These are phyloP conservation scores for Osmerus eperlanus DNA, from an alignment of 2,113 vertebrate genomes.

Conservation along the genomic window DNA sequence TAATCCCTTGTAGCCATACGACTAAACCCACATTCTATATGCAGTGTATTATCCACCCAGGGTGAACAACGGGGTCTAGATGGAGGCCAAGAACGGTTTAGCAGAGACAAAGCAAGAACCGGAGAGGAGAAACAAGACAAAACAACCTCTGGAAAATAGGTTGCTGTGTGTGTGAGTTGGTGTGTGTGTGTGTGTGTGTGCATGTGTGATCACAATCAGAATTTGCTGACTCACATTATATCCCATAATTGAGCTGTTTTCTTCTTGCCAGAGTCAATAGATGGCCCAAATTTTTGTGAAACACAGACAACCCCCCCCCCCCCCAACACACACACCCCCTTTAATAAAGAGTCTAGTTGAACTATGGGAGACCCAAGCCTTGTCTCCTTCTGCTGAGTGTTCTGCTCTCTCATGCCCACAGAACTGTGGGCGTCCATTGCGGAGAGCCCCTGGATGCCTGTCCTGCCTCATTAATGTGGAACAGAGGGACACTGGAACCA, in stretches of 20 bases:
- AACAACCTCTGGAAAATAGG: no score
- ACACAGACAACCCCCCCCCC: no score
- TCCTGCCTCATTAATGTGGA: conserved; percentile 48
- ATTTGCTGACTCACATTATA: conserved; percentile 8
- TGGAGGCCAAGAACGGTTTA: conserved; percentile 2
- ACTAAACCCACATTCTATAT: conserved; percentile 1
- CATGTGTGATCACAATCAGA: neutral
- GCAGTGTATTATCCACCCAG: conserved; percentile 20
- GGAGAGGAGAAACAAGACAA: neutral
- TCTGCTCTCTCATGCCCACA: neutral
- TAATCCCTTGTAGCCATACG: conserved; percentile 35
- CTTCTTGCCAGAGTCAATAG: neutral
- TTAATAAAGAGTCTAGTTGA: neutral
- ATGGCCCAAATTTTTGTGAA: neutral
- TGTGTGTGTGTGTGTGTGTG: neutral
- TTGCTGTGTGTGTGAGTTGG: neutral
- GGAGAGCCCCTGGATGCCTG: conserved; percentile 28
- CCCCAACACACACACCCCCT: neutral
- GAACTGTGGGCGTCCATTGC: conserved; percentile 28
- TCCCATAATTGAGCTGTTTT: neutral
- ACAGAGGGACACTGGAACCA: conserved; percentile 28
- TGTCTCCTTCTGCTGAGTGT: conserved; percentile 8
- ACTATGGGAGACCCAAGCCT: conserved; percentile 27
- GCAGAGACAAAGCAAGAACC: neutral
- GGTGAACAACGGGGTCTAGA: conserved; percentile 24